Evolutionary conservation across 1,140 invertebrate species (phyloP), one percentile per base, ranked within the genome.

Genomic region (Hylaeus volcanicus): DNA sequence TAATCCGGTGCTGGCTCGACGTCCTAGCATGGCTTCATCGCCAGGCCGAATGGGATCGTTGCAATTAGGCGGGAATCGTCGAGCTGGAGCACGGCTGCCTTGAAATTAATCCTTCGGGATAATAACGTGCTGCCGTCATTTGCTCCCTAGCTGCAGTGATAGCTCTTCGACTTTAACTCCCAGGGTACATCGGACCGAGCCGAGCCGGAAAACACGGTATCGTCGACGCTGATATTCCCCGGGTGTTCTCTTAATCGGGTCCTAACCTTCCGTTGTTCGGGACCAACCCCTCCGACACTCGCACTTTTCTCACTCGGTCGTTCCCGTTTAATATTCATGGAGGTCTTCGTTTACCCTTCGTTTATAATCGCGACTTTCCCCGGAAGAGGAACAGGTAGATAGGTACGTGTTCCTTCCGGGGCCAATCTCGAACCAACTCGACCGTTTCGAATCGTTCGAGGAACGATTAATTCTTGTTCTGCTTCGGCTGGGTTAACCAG

Each of bases 51-150:
- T 65, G 41, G 55, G 85, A 90, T 88, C 85, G 87, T 64, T 64
- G 86, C 88, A 90, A 90, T 90, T 90, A 88, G 87, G 69, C 74
- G 84, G 86, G 76, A 88, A 89, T 88, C 88, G 85, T 87, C 82
- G 78, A 76, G 74, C 78, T 68, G 79, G 69, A 81, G 74, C 82
- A 65, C 60, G 55, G 80, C 84, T 82, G 82, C 75, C 80, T 86
- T 76, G 80, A 86, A 89, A 90, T 90, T 89, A 90, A 89, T 90
- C 86, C 87, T 79, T 79, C 74, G 83, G 86, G 84, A 85, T 87
- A 88, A 88, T 88, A 89, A 90, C 78, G 70, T 74, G 71, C 81
- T 81, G 81, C 75, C 83, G 53, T 69, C 82, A 80, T 89, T 88
- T 85, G 81, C 81, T 83, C 78, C 72, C 71, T 41, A 14, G 53